Evolutionary conservation across 2,888 invertebrate species (phyloP).

Genomic region (Mesoligia furuncula): DNA sequence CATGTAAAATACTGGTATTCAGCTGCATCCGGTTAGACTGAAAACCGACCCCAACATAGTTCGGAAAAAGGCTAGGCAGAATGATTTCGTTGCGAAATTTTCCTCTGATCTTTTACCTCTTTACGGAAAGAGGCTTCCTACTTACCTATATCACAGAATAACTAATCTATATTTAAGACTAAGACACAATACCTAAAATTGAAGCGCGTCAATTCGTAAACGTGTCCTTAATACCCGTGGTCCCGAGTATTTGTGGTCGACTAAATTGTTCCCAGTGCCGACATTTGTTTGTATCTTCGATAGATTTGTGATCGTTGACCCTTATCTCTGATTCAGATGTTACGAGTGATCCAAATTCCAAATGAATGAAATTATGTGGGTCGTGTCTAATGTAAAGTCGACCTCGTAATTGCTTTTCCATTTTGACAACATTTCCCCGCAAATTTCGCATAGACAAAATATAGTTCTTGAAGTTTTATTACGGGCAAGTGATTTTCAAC

Average conservation of each 20-base stretch:
- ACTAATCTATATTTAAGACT: too few species aligned
- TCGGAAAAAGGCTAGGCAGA: too few species aligned
- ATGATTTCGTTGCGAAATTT: not conserved
- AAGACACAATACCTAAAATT: constrained; percentile 17
- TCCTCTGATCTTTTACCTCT: not conserved
- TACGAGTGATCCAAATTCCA: constrained; percentile 55
- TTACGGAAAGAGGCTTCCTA: constrained; percentile 13
- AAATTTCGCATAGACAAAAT: not conserved
- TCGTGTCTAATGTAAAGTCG: constrained; percentile 9
- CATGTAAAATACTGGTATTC: too few species aligned
- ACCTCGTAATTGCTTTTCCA: not conserved
- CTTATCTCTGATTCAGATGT: constrained; percentile 33
- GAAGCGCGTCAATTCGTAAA: too few species aligned
- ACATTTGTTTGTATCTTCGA: constrained; percentile 48
- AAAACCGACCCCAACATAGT: too few species aligned
- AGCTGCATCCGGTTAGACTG: too few species aligned
- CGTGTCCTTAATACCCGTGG: not conserved
- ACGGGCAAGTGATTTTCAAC: not conserved
- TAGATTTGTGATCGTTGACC: constrained; percentile 56
- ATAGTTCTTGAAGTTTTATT: not conserved
- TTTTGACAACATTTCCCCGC: not conserved
- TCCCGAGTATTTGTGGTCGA: constrained; percentile 26
- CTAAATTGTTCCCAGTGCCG: constrained; percentile 40
- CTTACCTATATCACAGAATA: not conserved
- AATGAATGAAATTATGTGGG: constrained; percentile 66